Evolutionary conservation across 2,888 invertebrate species (phyloP).

Genomic region (Pachycephus smyrnensis): DNA sequence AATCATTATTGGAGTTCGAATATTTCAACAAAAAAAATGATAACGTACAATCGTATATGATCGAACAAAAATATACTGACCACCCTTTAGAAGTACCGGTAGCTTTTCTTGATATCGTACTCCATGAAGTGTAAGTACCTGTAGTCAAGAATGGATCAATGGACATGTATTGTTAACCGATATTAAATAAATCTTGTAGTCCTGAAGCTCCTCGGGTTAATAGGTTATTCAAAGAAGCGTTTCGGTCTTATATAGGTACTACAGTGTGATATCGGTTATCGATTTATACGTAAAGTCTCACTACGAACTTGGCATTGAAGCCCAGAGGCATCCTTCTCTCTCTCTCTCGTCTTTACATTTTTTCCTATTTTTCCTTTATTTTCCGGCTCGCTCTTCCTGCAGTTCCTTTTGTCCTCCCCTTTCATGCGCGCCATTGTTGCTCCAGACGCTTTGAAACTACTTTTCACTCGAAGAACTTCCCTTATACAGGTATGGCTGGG

Average conservation of each 20-base stretch:
- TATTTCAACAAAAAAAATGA: no score
- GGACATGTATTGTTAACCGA: background rate
- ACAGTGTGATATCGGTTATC: background rate
- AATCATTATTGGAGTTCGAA: no score
- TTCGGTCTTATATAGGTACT: background rate
- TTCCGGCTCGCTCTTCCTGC: conserved; percentile 31
- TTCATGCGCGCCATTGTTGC: conserved; percentile 42
- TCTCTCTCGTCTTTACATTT: background rate
- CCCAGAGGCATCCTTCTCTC: conserved; percentile 13
- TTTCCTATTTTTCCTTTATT: conserved; percentile 34
- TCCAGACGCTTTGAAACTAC: conserved; percentile 53
- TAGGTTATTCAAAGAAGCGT: background rate
- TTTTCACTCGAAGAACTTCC: conserved; percentile 37
- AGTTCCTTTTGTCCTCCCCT: conserved; percentile 21
- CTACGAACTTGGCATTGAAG: background rate
- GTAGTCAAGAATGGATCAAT: background rate
- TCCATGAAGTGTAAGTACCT: background rate
- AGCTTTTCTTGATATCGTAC: background rate
- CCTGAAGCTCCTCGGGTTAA: background rate
- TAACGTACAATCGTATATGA: background rate
- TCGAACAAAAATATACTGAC: background rate
- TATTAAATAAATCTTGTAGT: background rate
- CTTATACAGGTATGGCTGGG: conserved; percentile 12
- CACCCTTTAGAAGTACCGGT: background rate
- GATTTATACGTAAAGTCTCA: background rate